Conservation (phyloP, 2,797 vertebrate species). For the Hipposideros larvatus region DNA sequence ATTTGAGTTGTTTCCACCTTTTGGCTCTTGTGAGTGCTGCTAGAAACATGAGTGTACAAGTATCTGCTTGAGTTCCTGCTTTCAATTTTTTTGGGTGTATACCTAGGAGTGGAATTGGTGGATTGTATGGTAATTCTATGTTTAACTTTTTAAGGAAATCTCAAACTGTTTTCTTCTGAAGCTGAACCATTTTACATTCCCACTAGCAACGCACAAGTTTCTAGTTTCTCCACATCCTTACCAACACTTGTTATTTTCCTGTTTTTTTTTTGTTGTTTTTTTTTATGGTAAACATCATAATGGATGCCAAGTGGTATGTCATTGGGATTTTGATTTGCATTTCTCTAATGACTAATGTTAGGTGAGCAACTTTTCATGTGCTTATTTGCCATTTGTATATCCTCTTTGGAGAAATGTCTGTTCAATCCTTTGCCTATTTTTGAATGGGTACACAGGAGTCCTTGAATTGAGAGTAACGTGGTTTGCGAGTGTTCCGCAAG, state of each 20-base stretch:
- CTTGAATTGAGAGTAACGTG: too few species aligned
- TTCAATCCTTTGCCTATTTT: not conserved
- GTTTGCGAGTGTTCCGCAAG: too few species aligned
- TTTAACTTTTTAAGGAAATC: not conserved
- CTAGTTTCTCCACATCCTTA: not conserved
- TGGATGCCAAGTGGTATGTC: not conserved
- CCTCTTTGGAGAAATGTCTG: slow-evolving; percentile 9
- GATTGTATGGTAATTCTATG: not conserved
- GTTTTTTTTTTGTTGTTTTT: not conserved
- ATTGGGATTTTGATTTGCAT: not conserved
- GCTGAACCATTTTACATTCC: not conserved
- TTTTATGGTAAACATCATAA: not conserved
- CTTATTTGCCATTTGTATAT: not conserved
- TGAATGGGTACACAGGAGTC: not conserved
- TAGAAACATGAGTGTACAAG: not conserved
- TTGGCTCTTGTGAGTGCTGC: not conserved
- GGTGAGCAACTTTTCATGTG: not conserved
- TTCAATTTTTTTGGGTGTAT: not conserved
- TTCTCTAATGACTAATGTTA: not conserved
- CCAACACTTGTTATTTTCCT: not conserved
- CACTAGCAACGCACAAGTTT: not conserved
- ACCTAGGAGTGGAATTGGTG: not conserved
- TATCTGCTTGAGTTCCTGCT: not conserved
- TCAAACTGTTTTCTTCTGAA: not conserved
- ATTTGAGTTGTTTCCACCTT: not conserved